Conservation (phyloP, 1,140 invertebrate species). For the Hermetia illucens region DNA sequence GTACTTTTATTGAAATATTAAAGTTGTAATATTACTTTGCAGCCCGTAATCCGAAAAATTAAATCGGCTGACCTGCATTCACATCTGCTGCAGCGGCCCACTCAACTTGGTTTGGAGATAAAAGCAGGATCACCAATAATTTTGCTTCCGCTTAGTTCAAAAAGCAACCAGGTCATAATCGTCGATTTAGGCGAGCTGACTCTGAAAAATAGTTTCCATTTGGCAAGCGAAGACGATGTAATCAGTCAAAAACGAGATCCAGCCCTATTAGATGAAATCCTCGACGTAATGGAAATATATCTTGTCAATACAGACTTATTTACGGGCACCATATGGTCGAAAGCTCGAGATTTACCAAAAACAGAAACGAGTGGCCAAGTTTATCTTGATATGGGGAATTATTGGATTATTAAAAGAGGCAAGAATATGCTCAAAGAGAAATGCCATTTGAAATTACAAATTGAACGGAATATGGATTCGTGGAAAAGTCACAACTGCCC, state of each 20-base stretch:
- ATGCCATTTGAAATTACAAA: constrained; percentile 61
- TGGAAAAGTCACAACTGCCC: constrained; percentile 42
- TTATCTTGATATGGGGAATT: constrained; percentile 20
- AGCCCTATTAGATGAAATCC: constrained; percentile 29
- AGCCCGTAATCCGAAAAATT: constrained; percentile 25
- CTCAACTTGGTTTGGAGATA: constrained; percentile 22
- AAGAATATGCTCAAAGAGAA: constrained; percentile 60
- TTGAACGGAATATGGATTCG: constrained; percentile 70
- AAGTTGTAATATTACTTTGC: constrained; percentile 5
- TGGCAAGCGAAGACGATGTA: constrained; percentile 40
- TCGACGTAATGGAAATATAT: constrained; percentile 65
- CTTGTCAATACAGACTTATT: constrained; percentile 74
- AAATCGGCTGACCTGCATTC: constrained; percentile 16
- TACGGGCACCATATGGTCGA: constrained; percentile 37
- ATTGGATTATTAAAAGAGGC: constrained; percentile 36
- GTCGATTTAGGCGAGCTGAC: constrained; percentile 69
- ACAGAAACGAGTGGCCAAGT: neutral
- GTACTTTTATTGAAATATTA: too few relatives aligned
- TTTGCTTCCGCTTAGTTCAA: constrained; percentile 72
- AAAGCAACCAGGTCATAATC: constrained; percentile 60
- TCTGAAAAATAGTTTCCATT: constrained; percentile 58
- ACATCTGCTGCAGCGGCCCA: constrained; percentile 10
- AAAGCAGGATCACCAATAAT: constrained; percentile 63
- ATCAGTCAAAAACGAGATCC: constrained; percentile 35
- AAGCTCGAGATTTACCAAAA: too few relatives aligned